phyloP scores from a whole-genome alignment of 2,797 vertebrate genomes.

The Cynopterus sphinx region DNA sequence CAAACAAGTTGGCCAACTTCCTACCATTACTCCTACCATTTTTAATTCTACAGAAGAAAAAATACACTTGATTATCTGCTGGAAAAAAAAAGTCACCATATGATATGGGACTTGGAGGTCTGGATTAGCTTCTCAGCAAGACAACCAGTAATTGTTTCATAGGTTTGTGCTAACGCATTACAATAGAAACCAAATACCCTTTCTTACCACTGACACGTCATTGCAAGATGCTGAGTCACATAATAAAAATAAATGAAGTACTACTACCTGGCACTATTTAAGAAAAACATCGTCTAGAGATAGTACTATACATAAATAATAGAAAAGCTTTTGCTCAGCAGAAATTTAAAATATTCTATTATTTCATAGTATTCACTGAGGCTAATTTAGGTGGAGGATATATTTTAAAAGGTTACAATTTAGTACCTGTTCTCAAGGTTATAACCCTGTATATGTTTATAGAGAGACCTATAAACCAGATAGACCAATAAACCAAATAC shows the following conservation, averaged over 20 bases:
- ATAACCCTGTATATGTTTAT: background rate
- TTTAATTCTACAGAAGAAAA: background rate
- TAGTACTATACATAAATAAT: background rate
- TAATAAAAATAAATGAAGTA: background rate
- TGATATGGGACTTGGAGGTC: background rate
- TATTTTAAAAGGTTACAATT: background rate
- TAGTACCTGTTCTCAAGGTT: background rate
- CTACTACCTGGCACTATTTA: background rate
- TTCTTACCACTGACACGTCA: background rate
- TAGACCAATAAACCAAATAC: background rate
- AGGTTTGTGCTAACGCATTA: background rate
- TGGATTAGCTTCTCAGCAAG: background rate
- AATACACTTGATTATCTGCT: background rate
- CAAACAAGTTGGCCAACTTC: background rate
- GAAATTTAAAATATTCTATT: background rate
- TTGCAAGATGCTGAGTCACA: background rate
- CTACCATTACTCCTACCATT: background rate
- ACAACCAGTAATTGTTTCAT: background rate
- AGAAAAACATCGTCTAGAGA: background rate
- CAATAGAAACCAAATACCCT: background rate
- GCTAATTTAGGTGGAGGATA: background rate
- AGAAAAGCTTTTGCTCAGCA: background rate
- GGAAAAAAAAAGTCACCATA: background rate
- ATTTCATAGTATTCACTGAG: background rate
- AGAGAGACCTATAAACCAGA: too few relatives aligned